These are phyloP conservation scores for Dromiciops gliroides DNA, from an alignment of 2,113 vertebrate species.

Conservation along the genomic window DNA sequence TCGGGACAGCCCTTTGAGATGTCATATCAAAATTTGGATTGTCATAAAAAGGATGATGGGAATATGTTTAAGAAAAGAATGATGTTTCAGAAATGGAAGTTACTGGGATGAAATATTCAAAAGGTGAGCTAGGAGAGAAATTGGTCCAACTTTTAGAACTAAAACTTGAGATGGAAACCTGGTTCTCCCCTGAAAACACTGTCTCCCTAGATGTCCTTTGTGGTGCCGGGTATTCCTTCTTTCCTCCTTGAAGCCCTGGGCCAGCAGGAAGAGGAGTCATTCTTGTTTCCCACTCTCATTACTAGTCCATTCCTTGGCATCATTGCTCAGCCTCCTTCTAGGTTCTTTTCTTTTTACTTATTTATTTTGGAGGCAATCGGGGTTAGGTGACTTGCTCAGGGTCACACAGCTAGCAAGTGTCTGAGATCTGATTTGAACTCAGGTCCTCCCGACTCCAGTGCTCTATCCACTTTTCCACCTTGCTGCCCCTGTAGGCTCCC, in stretches of 20 bases:
- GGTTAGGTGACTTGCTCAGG: too few relatives aligned
- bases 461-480: too few relatives aligned
- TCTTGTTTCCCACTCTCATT: background rate
- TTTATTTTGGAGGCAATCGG: too few relatives aligned
- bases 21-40: conserved; percentile 21
- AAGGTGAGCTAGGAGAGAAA: background rate
- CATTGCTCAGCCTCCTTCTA: background rate
- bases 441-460: too few relatives aligned
- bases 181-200: background rate
- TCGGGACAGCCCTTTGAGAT: conserved; percentile 43
- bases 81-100: conserved; percentile 6
- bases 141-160: background rate
- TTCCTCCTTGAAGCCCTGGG: background rate
- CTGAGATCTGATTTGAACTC: too few relatives aligned
- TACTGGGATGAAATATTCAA: conserved; percentile 17
- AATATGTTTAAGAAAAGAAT: conserved; percentile 25
- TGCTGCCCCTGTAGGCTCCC: too few relatives aligned
- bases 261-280: background rate
- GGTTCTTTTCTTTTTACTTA: too few relatives aligned
- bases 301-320: too few relatives aligned
- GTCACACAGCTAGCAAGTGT: too few relatives aligned
- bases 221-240: background rate
- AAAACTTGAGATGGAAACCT: background rate
- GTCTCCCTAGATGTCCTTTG: background rate
- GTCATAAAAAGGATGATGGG: conserved; percentile 1